A percentile compares a stretch with the other conserved stretches of the same genome.
These are phyloP conservation scores for Nesometra sesokonis DNA, from an alignment of 35 echinoderm and acorn worm genomes.

Conservation along the genomic window DNA sequence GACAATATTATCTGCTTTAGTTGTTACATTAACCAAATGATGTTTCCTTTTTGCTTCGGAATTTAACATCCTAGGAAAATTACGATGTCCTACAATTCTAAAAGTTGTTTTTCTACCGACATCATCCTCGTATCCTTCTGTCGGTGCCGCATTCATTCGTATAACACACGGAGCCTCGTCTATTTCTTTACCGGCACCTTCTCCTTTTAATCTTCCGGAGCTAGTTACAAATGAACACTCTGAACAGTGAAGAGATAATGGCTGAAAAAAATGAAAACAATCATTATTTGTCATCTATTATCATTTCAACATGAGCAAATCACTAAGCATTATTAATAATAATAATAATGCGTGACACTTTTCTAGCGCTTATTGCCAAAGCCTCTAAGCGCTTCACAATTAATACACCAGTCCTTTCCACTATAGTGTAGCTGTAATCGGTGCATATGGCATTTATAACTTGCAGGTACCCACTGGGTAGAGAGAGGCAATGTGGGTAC, in stretches of 20 bases:
- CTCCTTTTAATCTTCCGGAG: slow-evolving; percentile 53
- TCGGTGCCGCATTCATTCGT: slow-evolving; percentile 78
- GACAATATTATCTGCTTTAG: slow-evolving; percentile 53
- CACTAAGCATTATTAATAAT: too few relatives aligned
- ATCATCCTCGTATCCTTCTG: slow-evolving; percentile 53
- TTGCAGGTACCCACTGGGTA: too few relatives aligned
- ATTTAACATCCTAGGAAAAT: slow-evolving; percentile 64
- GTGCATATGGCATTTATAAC: too few relatives aligned
- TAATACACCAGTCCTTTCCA: too few relatives aligned
- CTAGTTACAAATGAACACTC: slow-evolving; percentile 75
- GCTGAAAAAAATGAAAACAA: background rate
- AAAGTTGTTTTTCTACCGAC: slow-evolving; percentile 81
- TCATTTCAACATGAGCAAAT: too few relatives aligned
- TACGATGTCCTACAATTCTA: slow-evolving; percentile 60
- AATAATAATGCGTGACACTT: too few relatives aligned
- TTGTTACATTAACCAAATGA: slow-evolving; percentile 40
- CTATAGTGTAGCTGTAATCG: too few relatives aligned
- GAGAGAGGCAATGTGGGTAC: too few relatives aligned
- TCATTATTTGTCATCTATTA: too few relatives aligned
- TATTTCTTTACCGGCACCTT: slow-evolving; percentile 65
- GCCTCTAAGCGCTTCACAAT: too few relatives aligned
- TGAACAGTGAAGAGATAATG: slow-evolving; percentile 17
- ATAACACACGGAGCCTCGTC: slow-evolving; percentile 76
- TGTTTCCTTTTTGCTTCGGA: slow-evolving; percentile 24
- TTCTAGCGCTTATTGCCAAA: too few relatives aligned